These are phyloP conservation scores for Phenacoccus solenopsis DNA, from an alignment of 1,140 invertebrate genomes.

Conservation along the genomic window DNA sequence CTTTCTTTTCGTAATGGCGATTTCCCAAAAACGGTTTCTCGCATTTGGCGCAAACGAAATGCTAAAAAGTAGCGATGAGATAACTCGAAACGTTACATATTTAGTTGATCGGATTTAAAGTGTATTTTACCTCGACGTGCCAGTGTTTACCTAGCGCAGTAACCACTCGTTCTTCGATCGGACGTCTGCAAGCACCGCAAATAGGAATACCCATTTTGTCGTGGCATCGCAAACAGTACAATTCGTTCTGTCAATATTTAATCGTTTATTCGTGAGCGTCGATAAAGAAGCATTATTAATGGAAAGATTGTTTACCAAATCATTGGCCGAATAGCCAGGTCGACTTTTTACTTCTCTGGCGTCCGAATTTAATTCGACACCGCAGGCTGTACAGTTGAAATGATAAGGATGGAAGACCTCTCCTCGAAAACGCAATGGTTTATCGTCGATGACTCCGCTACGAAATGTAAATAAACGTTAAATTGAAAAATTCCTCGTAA, in stretches of 20 bases:
- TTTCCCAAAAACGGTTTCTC: conserved; percentile 99
- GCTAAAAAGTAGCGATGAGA: conserved; percentile 41
- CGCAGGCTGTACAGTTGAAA: conserved; percentile 91
- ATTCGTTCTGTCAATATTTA: conserved; percentile 57
- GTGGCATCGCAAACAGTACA: conserved; percentile 95
- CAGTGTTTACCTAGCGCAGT: conserved; percentile 97
- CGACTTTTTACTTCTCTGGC: conserved; percentile 87
- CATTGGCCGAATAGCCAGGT: conserved; percentile 77
- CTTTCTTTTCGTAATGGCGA: conserved; percentile 98
- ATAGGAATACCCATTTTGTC: conserved; percentile 99
- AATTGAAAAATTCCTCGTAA: background rate
- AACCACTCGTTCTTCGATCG: conserved; percentile 92
- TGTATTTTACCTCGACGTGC: conserved; percentile 84
- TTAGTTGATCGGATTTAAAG: background rate
- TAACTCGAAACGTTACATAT: background rate
- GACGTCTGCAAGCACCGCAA: conserved; percentile 90
- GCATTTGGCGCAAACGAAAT: conserved; percentile 99
- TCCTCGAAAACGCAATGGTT: conserved; percentile 87
- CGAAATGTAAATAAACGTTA: conserved; percentile 29
- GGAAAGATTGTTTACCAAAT: conserved; percentile 45
- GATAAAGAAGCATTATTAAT: background rate
- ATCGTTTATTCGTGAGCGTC: background rate
- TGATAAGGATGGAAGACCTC: conserved; percentile 99
- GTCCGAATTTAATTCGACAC: conserved; percentile 73
- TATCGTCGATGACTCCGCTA: conserved; percentile 92